phyloP scores from a whole-genome alignment of 2,797 vertebrate genomes.

The Tragopan temminckii region DNA sequence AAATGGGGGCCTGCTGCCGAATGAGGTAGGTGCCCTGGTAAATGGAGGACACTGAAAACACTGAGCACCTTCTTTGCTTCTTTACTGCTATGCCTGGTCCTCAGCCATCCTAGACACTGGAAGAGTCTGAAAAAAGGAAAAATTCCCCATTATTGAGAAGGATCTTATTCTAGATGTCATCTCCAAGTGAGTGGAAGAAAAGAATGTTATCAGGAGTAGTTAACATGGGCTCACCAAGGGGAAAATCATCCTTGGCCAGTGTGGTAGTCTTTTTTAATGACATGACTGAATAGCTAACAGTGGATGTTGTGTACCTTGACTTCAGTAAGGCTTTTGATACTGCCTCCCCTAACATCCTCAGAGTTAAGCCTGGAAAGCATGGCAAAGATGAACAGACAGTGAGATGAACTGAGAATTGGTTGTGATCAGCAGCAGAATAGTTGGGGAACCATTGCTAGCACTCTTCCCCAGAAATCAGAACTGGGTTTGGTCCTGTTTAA shows the following conservation, averaged over 20 bases:
- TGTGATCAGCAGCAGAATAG: neutral
- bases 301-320: neutral
- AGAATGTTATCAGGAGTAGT: neutral
- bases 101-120: too few relatives aligned
- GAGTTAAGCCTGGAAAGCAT: neutral
- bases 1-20: too few relatives aligned
- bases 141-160: neutral
- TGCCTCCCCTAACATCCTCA: neutral
- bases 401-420: neutral
- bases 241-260: neutral
- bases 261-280: neutral
- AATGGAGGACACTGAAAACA: too few relatives aligned
- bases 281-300: neutral
- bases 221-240: neutral
- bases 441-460: neutral
- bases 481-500: neutral
- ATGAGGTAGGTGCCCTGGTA: too few relatives aligned
- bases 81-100: too few relatives aligned
- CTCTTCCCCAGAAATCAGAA: neutral
- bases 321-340: neutral
- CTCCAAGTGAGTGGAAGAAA: neutral
- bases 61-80: too few relatives aligned
- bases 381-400: neutral
- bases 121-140: neutral
- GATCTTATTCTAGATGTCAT: neutral